phyloP scores from a whole-genome alignment of 2,888 invertebrate species.

The Lobophora halterata region DNA sequence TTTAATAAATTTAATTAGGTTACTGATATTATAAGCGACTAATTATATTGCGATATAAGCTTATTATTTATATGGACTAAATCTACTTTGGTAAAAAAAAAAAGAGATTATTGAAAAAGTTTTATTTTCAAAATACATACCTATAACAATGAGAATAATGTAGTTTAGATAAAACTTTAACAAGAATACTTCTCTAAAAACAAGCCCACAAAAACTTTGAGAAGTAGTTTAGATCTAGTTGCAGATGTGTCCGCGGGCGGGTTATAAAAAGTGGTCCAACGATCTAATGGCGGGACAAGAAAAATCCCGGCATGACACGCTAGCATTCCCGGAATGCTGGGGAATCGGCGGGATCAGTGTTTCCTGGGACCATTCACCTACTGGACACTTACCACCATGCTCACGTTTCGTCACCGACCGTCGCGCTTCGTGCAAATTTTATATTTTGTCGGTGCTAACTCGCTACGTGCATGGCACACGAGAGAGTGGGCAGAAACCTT shows the following conservation, averaged over 20 bases:
- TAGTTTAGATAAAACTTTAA: slow-evolving; percentile 2
- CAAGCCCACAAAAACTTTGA: slow-evolving; percentile 16
- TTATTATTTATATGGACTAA: too few species aligned
- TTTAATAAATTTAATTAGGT: too few species aligned
- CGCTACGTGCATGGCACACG: too few species aligned
- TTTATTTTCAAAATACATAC: too few species aligned
- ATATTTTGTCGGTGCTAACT: too few species aligned
- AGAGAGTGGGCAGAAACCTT: too few species aligned
- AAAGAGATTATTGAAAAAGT: too few species aligned
- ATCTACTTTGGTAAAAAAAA: too few species aligned
- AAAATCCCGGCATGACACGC: slow-evolving; percentile 38
- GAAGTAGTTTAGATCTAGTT: slow-evolving; percentile 29
- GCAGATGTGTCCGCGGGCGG: slow-evolving; percentile 24
- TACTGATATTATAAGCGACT: too few species aligned
- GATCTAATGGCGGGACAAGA: slow-evolving; percentile 34
- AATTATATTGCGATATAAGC: too few species aligned
- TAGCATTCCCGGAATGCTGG: slow-evolving; percentile 27
- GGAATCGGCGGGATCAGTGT: slow-evolving; percentile 29
- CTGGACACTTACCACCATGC: neutral
- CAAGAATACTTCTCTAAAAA: slow-evolving; percentile 10
- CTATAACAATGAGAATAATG: too few species aligned
- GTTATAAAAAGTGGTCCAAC: slow-evolving; percentile 30
- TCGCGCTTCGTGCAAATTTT: too few species aligned
- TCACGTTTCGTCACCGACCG: neutral
- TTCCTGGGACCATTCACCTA: neutral